These are phyloP conservation scores for Pelodytes ibericus DNA, from an alignment of 2,797 vertebrate genomes.

Conservation along the genomic window DNA sequence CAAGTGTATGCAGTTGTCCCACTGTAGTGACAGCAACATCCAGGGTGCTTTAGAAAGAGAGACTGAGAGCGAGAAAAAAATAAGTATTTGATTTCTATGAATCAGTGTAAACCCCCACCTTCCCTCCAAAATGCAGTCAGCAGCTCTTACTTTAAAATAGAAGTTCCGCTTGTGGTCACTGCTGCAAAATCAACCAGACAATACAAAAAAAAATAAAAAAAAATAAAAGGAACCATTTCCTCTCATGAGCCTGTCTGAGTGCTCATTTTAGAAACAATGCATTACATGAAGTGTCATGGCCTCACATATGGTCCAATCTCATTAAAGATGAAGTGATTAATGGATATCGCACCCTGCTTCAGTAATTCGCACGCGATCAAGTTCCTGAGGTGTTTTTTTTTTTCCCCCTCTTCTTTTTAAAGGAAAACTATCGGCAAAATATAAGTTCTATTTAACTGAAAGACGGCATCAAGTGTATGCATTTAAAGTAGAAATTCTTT, in stretches of 20 bases:
- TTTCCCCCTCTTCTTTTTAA: too few relatives aligned
- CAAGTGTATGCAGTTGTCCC: conserved; percentile 24
- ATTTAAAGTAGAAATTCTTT: too few relatives aligned
- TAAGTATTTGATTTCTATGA: conserved; percentile 1
- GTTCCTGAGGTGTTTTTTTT: neutral
- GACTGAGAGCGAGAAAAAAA: neutral
- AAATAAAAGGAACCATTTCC: conserved; percentile 7
- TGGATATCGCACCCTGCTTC: conserved; percentile 40
- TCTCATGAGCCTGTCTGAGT: conserved; percentile 44
- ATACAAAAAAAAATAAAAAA: conserved; percentile 33
- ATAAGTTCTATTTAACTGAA: too few relatives aligned
- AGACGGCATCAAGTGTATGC: too few relatives aligned
- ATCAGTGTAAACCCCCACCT: neutral
- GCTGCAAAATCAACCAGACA: conserved; percentile 20
- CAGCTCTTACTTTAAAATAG: conserved; percentile 14
- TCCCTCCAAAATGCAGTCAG: neutral
- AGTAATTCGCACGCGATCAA: conserved; percentile 36
- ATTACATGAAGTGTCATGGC: conserved; percentile 45
- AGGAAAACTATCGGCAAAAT: too few relatives aligned
- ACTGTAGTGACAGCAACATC: too few relatives aligned
- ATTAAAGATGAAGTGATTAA: conserved; percentile 52
- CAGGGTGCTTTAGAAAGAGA: neutral
- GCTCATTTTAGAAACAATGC: conserved; percentile 50
- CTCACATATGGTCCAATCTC: conserved; percentile 47
- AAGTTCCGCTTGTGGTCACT: conserved; percentile 29